Percentiles rank a stretch among this genome's conserved stretches.
These are phyloP conservation scores for Pharmacophagus antenor DNA, from an alignment of 2,888 invertebrate species.

Conservation along the genomic window DNA sequence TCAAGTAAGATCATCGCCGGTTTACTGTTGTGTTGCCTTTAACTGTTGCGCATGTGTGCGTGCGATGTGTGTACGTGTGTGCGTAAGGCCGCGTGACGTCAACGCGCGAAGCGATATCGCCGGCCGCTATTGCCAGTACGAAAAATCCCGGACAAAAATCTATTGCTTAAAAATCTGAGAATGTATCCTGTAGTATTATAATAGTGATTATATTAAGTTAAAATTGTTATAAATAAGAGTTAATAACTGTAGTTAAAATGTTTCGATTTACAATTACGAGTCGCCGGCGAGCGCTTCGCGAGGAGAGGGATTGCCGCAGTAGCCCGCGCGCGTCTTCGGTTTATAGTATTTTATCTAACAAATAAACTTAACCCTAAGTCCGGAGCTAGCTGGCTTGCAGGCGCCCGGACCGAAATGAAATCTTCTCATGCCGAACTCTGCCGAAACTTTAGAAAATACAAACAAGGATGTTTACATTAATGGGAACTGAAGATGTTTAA, in stretches of 20 bases:
- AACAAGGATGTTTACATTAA: slow-evolving; percentile 73
- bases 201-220: slow-evolving; percentile 17
- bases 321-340: slow-evolving; percentile 59
- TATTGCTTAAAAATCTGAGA: slow-evolving; percentile 12
- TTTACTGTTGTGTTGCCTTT: slow-evolving; percentile 84
- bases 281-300: slow-evolving; percentile 47
- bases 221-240: slow-evolving; percentile 15
- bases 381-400: slow-evolving; percentile 44
- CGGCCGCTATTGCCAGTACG: slow-evolving; percentile 35
- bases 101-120: slow-evolving; percentile 52
- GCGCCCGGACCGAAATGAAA: slow-evolving; percentile 63
- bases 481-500: slow-evolving; percentile 66
- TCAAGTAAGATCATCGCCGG: slow-evolving; percentile 45
- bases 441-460: slow-evolving; percentile 67
- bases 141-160: slow-evolving; percentile 27
- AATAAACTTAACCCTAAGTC: slow-evolving; percentile 78
- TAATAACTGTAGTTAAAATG: slow-evolving; percentile 22
- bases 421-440: slow-evolving; percentile 61
- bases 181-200: slow-evolving; percentile 20
- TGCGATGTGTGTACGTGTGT: slow-evolving; percentile 83
- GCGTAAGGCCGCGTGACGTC: slow-evolving; percentile 74
- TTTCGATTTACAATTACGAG: slow-evolving; percentile 24
- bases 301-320: slow-evolving; percentile 31
- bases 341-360: slow-evolving; percentile 72
- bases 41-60: slow-evolving; percentile 85